Conservation (phyloP, 2,888 invertebrate species). For the Apamea epomidion region DNA sequence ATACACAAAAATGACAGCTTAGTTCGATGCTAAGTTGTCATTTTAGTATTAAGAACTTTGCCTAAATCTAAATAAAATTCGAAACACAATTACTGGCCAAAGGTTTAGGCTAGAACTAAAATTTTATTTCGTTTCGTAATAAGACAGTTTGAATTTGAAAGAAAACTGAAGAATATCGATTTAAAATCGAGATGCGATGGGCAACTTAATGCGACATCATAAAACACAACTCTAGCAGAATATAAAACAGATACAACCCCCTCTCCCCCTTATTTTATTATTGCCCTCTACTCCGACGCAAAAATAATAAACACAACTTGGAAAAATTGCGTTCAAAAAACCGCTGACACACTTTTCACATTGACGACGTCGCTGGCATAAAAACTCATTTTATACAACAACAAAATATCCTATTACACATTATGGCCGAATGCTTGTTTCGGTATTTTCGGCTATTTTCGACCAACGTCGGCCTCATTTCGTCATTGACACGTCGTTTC, state of each 20-base stretch:
- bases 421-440: constrained; percentile 55
- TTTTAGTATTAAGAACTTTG: not conserved
- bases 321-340: constrained; percentile 47
- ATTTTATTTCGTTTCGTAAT: not conserved
- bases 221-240: constrained; percentile 42
- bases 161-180: not conserved
- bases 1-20: too few species aligned
- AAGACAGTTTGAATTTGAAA: not conserved
- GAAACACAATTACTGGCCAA: not conserved
- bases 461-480: constrained; percentile 49
- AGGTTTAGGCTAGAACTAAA: not conserved
- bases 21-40: not conserved
- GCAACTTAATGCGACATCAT: not conserved
- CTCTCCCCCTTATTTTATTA: constrained; percentile 29
- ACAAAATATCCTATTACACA: constrained; percentile 58
- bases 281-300: constrained; percentile 8
- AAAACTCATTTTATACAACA: constrained; percentile 61
- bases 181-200: constrained; percentile 9
- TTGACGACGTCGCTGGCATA: constrained; percentile 31
- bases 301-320: constrained; percentile 53
- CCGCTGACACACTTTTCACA: constrained; percentile 60
- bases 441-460: constrained; percentile 45
- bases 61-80: not conserved
- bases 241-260: constrained; percentile 38
- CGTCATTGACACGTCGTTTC: constrained; percentile 57